These are phyloP conservation scores for Leptobrachium leishanense DNA, from an alignment of 2,113 vertebrate genomes.

Conservation along the genomic window DNA sequence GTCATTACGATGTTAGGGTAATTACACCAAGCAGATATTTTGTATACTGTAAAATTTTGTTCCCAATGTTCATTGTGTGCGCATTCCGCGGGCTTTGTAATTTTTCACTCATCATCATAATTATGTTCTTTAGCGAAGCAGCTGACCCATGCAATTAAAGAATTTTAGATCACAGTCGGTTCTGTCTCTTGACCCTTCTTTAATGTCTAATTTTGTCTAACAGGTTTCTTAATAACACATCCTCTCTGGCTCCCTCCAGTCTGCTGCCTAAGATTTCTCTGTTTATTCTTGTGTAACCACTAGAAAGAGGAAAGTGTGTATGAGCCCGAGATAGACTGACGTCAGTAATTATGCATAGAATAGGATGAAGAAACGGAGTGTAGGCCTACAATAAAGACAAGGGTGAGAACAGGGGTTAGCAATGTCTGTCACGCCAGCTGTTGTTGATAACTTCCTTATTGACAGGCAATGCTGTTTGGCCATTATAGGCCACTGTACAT, in stretches of 20 bases:
- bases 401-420: neutral
- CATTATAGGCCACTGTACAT: no score
- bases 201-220: constrained; percentile 42
- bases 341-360: constrained; percentile 5
- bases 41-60: neutral
- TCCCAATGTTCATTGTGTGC: neutral
- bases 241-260: constrained; percentile 46
- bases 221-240: constrained; percentile 45
- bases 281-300: constrained; percentile 46
- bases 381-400: neutral
- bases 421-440: no score
- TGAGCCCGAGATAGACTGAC: constrained; percentile 11
- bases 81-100: neutral
- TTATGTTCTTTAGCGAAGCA: constrained; percentile 18
- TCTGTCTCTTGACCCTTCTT: constrained; percentile 40
- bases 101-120: constrained; percentile 18
- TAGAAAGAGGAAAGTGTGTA: constrained; percentile 38
- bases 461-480: no score
- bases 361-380: neutral
- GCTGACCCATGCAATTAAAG: constrained; percentile 28
- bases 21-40: neutral
- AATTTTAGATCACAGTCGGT: constrained; percentile 7
- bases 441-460: no score
- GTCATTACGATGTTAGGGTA: neutral
- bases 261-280: constrained; percentile 35